Evolutionary conservation across 1,140 invertebrate genomes (phyloP), one percentile per base, ranked within the genome.

Genomic region (Brachionus sp.): DNA sequence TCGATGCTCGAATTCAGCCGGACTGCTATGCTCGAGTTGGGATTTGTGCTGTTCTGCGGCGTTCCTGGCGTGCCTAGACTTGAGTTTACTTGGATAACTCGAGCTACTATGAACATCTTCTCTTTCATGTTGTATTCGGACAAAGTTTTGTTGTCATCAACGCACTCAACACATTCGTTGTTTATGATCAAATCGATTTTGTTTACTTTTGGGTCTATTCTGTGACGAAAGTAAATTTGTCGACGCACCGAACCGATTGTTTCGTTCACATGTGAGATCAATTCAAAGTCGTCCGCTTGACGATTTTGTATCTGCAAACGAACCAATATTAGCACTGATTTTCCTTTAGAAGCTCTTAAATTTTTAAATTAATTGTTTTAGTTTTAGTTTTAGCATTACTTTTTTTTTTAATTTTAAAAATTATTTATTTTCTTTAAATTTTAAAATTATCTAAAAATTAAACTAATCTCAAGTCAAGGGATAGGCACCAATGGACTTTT

Each of bases 261-360:
- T 87, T 98, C 96, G 88, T 98, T 97, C 66, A 93, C 94, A 89
- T 98, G 96, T 62, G 95, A 96, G 86, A 92, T 93, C 57, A 98
- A 90, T 88, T 98, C 95, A 85, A 97, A 91, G 87, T 98, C 96
- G 85, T 98, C 96, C 25, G 94, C 92, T 87, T 94, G 94, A 83
- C 95, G 91, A 85, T 93, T 94, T 85, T 95, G 94, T 89, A 93
- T 95, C 85, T 94, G 94, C 88, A 97, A 95, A 86, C 95, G 91
- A 85, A 97, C 92, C 83, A 94, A 92, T 33, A 98, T 90, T 53
- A 92, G 92, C 85, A 96, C 91, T 86, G 97, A 93, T 89, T 96
- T 95, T 16, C 96, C 96, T 83, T 95, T 92, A 85, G 93, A 94
- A 12, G 95, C 93, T 86, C 94, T 93, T 12, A 70, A 70, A 70